These are phyloP conservation scores for Lutraria rhynchaena DNA, from an alignment of 1,140 invertebrate genomes.

Conservation along the genomic window DNA sequence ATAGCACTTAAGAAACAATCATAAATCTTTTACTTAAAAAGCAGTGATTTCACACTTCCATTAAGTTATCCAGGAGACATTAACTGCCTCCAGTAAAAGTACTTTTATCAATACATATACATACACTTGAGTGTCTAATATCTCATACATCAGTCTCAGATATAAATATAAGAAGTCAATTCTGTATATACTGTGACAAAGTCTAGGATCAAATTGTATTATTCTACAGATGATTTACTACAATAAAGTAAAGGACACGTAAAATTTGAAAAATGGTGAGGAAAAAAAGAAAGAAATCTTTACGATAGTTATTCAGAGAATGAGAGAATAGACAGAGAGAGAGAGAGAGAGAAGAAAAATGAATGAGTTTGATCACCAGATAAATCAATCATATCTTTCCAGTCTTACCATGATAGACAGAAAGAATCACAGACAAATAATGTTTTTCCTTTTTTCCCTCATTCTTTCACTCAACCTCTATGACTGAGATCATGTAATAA, in stretches of 20 bases:
- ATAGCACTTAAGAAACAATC: conserved; percentile 24
- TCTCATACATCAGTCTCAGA: no score
- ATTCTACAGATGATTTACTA: no score
- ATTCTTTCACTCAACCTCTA: conserved; percentile 25
- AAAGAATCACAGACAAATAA: conserved; percentile 34
- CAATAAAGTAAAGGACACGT: no score
- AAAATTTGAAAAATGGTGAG: no score
- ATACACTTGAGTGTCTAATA: no score
- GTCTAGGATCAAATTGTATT: no score
- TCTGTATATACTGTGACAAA: conserved; percentile 32
- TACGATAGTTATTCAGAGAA: no score
- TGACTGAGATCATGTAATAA: conserved; percentile 46
- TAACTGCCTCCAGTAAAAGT: neutral
- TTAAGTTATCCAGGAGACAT: no score
- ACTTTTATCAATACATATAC: neutral
- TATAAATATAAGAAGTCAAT: conserved; percentile 18
- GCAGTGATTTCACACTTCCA: no score
- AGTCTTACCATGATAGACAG: conserved; percentile 13
- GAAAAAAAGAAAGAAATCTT: no score
- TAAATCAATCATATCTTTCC: neutral
- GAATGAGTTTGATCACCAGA: conserved; percentile 27
- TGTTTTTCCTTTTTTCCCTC: neutral
- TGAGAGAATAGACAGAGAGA: neutral
- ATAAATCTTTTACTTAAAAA: no score
- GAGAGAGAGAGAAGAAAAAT: neutral